Evolutionary conservation across 2,113 vertebrate genomes (phyloP).

Genomic region (Gavia stellata): DNA sequence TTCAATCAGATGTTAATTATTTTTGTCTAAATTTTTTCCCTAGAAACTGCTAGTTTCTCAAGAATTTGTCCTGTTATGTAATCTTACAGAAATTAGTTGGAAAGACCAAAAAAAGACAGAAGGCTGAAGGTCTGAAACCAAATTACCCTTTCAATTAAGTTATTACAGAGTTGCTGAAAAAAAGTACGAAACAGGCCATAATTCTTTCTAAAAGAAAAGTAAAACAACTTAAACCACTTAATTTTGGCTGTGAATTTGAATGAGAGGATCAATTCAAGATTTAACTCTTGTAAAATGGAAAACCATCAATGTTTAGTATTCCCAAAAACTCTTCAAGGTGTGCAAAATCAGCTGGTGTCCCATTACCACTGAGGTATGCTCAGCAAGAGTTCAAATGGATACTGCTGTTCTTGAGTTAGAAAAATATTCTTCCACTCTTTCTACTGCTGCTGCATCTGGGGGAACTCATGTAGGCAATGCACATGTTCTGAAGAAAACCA

Average conservation of each 20-base stretch:
- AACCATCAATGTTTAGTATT: neutral
- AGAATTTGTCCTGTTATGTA: neutral
- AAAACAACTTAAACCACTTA: neutral
- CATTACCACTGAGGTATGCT: fast-evolving
- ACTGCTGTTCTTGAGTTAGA: neutral
- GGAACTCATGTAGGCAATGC: neutral
- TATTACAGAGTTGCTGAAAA: neutral
- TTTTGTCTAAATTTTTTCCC: neutral
- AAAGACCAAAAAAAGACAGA: neutral
- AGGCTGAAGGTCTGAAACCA: neutral
- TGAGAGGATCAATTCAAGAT: neutral
- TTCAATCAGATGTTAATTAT: neutral
- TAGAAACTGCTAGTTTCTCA: neutral
- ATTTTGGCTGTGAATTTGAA: neutral
- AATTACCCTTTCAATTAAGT: neutral
- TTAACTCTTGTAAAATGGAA: neutral
- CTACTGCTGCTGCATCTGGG: neutral
- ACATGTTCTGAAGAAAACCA: neutral
- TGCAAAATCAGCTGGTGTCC: neutral
- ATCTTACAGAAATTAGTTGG: neutral
- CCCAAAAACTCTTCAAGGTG: neutral
- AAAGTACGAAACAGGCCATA: neutral
- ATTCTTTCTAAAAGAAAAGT: neutral
- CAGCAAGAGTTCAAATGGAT: neutral
- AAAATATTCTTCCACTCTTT: neutral